phyloP scores from a whole-genome alignment of 2,888 invertebrate genomes.

The Yponomeuta plumbellus region DNA sequence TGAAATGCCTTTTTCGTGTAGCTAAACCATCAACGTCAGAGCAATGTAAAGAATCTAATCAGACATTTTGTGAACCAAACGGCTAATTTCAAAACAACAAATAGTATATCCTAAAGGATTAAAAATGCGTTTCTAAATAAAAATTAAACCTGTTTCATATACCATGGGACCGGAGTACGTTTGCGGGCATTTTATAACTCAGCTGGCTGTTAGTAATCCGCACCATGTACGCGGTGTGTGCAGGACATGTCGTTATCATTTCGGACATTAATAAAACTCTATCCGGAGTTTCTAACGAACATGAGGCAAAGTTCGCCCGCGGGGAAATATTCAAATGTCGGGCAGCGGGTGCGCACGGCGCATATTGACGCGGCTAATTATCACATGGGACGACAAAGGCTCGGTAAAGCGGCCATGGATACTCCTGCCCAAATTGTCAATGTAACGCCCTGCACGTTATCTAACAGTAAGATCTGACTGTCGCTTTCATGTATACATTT shows the following conservation, averaged over 20 bases:
- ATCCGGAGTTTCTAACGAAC: conserved; percentile 46
- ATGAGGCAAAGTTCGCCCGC: conserved; percentile 45
- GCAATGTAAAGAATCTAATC: neutral
- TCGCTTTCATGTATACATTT: neutral
- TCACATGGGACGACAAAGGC: conserved; percentile 23
- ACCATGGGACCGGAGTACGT: conserved; percentile 24
- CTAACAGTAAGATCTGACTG: neutral
- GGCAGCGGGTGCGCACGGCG: conserved; percentile 29
- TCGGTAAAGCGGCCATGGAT: neutral
- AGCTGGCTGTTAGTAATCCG: conserved; percentile 52
- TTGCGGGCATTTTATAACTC: conserved; percentile 47
- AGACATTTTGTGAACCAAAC: conserved; percentile 7
- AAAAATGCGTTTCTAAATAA: conserved; percentile 45
- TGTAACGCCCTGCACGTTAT: conserved; percentile 1
- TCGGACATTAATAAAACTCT: conserved; percentile 63
- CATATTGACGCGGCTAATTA: conserved; percentile 54
- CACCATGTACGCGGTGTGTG: conserved; percentile 33
- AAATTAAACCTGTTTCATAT: conserved; percentile 46
- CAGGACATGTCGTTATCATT: conserved; percentile 60
- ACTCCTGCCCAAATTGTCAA: neutral
- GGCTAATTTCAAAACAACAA: neutral
- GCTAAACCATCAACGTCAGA: conserved; percentile 7
- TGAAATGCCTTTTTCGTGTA: conserved; percentile 19
- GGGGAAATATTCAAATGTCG: conserved; percentile 52
- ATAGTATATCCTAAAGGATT: conserved; percentile 19